Conservation (phyloP, 2,113 vertebrate genomes). For the Misgurnus mizolepis region DNA sequence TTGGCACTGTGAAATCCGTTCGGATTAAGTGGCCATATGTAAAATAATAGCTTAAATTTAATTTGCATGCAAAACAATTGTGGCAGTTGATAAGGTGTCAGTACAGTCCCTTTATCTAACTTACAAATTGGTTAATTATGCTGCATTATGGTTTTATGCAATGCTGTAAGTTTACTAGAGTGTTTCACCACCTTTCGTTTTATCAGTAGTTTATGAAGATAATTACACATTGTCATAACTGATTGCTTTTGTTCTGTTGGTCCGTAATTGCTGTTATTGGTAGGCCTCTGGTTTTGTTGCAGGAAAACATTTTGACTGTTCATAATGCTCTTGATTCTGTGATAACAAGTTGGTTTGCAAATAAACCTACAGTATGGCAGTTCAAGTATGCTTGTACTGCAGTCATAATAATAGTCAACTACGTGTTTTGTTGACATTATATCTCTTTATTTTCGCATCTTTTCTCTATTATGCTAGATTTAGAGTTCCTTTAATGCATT, state of each 20-base stretch:
- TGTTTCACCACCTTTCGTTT: slow-evolving; percentile 2
- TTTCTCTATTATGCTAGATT: too few relatives aligned
- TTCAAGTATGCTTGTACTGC: too few relatives aligned
- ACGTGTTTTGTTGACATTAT: too few relatives aligned
- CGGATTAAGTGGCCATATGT: not conserved
- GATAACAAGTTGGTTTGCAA: not conserved
- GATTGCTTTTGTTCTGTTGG: slow-evolving; percentile 26
- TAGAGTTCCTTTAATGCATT: too few relatives aligned
- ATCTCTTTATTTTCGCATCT: too few relatives aligned
- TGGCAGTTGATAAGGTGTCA: not conserved
- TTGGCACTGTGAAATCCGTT: not conserved
- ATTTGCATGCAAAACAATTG: not conserved
- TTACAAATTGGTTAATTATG: not conserved
- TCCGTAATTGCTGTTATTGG: slow-evolving; percentile 2
- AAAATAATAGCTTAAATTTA: not conserved
- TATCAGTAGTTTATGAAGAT: not conserved
- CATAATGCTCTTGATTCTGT: not conserved
- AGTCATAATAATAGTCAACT: too few relatives aligned
- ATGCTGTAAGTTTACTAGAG: not conserved
- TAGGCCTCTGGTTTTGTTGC: not conserved
- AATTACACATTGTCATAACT: slow-evolving; percentile 17
- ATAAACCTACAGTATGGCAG: not conserved
- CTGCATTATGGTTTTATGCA: not conserved
- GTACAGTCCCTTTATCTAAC: not conserved
- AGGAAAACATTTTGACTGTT: not conserved